Evolutionary conservation across 1,140 invertebrate genomes (phyloP).

Genomic region (Drosophila neocordata): DNA sequence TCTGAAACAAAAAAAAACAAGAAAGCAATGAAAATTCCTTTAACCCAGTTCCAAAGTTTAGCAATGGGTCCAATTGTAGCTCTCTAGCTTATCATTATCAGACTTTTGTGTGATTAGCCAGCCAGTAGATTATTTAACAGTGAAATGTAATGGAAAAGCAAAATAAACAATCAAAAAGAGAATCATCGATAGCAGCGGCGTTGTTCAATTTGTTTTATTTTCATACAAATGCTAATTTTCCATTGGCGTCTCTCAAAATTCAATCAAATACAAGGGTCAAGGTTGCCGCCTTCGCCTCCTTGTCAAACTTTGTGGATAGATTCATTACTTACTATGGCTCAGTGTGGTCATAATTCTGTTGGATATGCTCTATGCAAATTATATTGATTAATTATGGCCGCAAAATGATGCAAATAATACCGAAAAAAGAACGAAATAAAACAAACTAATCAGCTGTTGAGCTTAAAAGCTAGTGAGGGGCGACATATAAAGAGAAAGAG

Average conservation of each 20-base stretch:
- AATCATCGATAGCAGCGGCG: slow-evolving; percentile 3
- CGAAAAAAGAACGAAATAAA: slow-evolving; percentile 18
- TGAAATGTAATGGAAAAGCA: slow-evolving; percentile 27
- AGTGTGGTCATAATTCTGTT: background rate
- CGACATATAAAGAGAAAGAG: background rate
- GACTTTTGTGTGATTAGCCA: slow-evolving; percentile 40
- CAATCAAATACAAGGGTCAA: slow-evolving; percentile 58
- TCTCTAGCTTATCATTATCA: slow-evolving; percentile 48
- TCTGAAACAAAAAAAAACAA: slow-evolving; percentile 37
- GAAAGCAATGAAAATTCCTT: slow-evolving; percentile 35
- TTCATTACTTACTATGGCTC: slow-evolving; percentile 42
- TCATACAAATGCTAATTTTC: background rate
- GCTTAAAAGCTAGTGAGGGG: slow-evolving; percentile 7
- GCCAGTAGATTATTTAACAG: slow-evolving; percentile 51
- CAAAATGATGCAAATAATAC: slow-evolving; percentile 2
- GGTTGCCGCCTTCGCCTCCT: slow-evolving; percentile 37
- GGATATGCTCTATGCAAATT: slow-evolving; percentile 1
- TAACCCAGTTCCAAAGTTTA: slow-evolving; percentile 67
- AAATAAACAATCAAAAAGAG: slow-evolving; percentile 42
- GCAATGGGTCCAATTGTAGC: slow-evolving; percentile 13
- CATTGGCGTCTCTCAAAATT: slow-evolving; percentile 10
- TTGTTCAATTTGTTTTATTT: slow-evolving; percentile 7
- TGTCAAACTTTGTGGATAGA: slow-evolving; percentile 18
- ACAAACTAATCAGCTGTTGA: slow-evolving; percentile 48
- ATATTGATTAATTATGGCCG: slow-evolving; percentile 22